Evolutionary conservation across 2,113 vertebrate genomes (phyloP).

Genomic region (Aptenodytes forsteri): DNA sequence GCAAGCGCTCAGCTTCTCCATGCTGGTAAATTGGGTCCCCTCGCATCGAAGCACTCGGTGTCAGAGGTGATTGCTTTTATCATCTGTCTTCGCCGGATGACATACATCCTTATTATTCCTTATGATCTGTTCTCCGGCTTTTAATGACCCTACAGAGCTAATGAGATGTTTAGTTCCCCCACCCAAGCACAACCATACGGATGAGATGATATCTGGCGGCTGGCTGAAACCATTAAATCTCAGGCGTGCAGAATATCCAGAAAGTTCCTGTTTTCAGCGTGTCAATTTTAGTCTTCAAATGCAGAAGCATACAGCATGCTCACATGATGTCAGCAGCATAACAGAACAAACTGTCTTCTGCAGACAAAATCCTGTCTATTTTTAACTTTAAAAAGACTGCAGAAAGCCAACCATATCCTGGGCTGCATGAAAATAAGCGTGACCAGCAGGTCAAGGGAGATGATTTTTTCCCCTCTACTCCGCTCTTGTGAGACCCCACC

Average conservation of each 20-base stretch:
- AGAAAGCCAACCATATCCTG: background rate
- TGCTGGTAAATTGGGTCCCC: background rate
- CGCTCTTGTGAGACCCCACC: too few relatives aligned
- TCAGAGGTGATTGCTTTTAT: background rate
- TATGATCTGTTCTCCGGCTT: background rate
- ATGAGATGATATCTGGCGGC: background rate
- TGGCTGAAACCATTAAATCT: background rate
- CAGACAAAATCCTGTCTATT: slow-evolving; percentile 8
- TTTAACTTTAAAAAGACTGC: slow-evolving; percentile 21
- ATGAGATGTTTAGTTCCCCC: background rate
- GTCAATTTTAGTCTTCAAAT: background rate
- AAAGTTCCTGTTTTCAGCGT: slow-evolving; percentile 16
- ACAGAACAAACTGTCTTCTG: slow-evolving; percentile 27
- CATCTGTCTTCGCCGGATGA: background rate
- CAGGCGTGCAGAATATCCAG: background rate
- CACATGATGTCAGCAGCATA: slow-evolving; percentile 14
- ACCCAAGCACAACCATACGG: background rate
- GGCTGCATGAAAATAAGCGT: background rate
- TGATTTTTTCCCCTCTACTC: background rate
- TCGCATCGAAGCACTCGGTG: rapidly evolving
- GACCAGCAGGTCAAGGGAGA: background rate
- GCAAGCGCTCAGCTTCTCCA: background rate
- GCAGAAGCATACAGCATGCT: background rate
- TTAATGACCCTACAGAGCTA: slow-evolving; percentile 10
- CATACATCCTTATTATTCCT: background rate